Conservation (phyloP, 2,797 vertebrate genomes). For the Arrhamphus sclerolepis region DNA sequence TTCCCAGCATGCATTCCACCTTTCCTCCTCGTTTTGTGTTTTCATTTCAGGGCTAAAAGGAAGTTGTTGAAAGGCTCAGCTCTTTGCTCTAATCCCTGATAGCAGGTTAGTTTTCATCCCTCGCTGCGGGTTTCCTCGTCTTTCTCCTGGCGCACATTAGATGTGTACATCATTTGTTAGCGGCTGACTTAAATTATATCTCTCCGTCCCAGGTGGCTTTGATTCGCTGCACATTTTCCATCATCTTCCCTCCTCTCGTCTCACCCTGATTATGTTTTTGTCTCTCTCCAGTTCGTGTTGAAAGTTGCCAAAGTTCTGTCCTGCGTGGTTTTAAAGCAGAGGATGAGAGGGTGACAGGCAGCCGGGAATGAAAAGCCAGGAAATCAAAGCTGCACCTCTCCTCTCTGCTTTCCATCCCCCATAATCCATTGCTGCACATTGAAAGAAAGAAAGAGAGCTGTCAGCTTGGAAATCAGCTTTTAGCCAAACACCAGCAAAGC, state of each 20-base stretch:
- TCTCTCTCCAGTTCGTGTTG: slow-evolving; percentile 33
- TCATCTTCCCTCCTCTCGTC: slow-evolving; percentile 44
- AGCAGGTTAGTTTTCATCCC: slow-evolving; percentile 62
- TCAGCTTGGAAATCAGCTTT: slow-evolving; percentile 4
- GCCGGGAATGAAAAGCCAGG: slow-evolving; percentile 41
- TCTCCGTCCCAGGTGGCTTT: slow-evolving; percentile 71
- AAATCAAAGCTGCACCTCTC: slow-evolving; percentile 38
- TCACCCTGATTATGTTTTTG: slow-evolving; percentile 35
- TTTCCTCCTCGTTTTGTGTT: slow-evolving; percentile 49
- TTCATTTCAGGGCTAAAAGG: slow-evolving; percentile 48
- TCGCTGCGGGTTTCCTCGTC: slow-evolving; percentile 52
- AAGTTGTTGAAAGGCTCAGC: slow-evolving; percentile 60
- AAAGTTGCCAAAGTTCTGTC: slow-evolving; percentile 69
- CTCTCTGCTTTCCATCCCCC: slow-evolving; percentile 3
- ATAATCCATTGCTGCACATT: slow-evolving; percentile 9
- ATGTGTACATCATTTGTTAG: slow-evolving; percentile 75
- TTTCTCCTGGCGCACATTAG: slow-evolving; percentile 52
- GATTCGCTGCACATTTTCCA: slow-evolving; percentile 55
- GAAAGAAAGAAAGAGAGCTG: slow-evolving; percentile 6
- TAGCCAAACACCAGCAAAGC: not conserved
- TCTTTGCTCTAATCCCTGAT: slow-evolving; percentile 69
- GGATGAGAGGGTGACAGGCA: slow-evolving; percentile 50
- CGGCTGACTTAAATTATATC: slow-evolving; percentile 75
- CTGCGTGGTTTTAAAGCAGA: slow-evolving; percentile 41
- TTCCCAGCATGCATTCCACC: slow-evolving; percentile 19